Conservation (phyloP, 2,113 vertebrate species). For the Scopus umbretta region DNA sequence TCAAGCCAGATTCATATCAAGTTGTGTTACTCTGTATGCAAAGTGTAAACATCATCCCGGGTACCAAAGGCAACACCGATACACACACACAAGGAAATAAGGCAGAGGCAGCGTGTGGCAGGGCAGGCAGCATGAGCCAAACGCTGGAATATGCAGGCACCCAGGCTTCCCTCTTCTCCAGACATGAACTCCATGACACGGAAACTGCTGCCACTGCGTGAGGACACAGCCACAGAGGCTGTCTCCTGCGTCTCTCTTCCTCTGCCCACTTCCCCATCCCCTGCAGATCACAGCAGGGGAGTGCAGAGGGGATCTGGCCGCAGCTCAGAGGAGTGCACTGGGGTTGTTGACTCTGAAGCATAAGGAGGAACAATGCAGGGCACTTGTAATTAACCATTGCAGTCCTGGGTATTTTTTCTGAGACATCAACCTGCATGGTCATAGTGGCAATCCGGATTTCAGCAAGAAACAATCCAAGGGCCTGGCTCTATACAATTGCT, state of each 20-base stretch:
- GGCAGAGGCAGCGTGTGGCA: not conserved
- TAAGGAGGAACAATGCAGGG: not conserved
- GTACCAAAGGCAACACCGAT: constrained; percentile 10
- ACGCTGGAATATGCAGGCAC: not conserved
- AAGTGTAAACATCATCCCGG: not conserved
- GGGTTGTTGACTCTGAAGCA: not conserved
- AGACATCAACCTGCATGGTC: not conserved
- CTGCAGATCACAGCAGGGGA: not conserved
- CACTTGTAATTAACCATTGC: not conserved
- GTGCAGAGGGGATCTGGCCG: not conserved
- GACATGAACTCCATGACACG: not conserved
- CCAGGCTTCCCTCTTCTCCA: not conserved
- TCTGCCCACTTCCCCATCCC: not conserved
- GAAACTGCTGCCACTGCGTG: not conserved
- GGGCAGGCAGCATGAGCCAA: not conserved
- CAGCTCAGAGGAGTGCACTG: not conserved
- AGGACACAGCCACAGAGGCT: not conserved
- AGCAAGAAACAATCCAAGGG: not conserved
- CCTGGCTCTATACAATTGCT: not conserved
- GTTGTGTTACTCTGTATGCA: not conserved
- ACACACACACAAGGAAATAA: not conserved
- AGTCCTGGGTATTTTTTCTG: not conserved
- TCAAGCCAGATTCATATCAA: not conserved
- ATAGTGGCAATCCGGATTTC: not conserved
- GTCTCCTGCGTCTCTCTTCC: not conserved